phyloP scores from a whole-genome alignment of 2,797 vertebrate genomes.

The Esox masquinongy region DNA sequence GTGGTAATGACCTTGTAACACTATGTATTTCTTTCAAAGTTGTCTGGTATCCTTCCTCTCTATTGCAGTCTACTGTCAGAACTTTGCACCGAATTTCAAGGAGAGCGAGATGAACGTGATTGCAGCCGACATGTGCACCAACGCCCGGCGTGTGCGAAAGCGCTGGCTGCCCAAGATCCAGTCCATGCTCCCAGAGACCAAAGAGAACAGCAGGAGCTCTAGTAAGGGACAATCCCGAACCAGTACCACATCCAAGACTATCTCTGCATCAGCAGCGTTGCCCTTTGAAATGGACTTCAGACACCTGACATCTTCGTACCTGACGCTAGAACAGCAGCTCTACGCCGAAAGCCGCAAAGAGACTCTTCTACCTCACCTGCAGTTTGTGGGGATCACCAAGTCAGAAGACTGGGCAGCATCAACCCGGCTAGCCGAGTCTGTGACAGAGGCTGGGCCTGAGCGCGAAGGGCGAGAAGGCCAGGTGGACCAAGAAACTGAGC shows the following conservation, averaged over 20 bases:
- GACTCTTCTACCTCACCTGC: constrained; percentile 56
- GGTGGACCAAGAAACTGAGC: constrained; percentile 37
- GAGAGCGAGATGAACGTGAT: constrained; percentile 98
- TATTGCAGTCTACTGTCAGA: constrained; percentile 90
- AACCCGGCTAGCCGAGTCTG: background rate
- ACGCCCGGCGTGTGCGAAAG: constrained; percentile 91
- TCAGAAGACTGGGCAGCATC: constrained; percentile 45
- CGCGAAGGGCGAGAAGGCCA: background rate
- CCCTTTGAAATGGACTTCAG: constrained; percentile 59
- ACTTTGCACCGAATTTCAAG: constrained; percentile 96
- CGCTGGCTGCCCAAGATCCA: constrained; percentile 97
- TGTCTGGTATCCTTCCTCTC: constrained; percentile 24
- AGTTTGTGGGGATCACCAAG: constrained; percentile 38
- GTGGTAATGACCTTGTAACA: too few species aligned
- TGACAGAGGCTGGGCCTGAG: constrained; percentile 46
- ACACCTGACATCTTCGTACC: constrained; percentile 61
- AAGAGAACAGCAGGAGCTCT: constrained; percentile 38
- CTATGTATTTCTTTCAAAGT: background rate
- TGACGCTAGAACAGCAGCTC: constrained; percentile 50
- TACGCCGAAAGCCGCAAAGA: constrained; percentile 34
- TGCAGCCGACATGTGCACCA: constrained; percentile 94
- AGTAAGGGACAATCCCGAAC: constrained; percentile 12
- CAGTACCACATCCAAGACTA: constrained; percentile 20
- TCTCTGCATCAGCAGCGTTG: constrained; percentile 27
- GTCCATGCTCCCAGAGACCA: constrained; percentile 87